Evolutionary conservation across 2,113 vertebrate genomes (phyloP), one percentile per base, ranked within the genome.

Genomic region (Saccopteryx bilineata): DNA sequence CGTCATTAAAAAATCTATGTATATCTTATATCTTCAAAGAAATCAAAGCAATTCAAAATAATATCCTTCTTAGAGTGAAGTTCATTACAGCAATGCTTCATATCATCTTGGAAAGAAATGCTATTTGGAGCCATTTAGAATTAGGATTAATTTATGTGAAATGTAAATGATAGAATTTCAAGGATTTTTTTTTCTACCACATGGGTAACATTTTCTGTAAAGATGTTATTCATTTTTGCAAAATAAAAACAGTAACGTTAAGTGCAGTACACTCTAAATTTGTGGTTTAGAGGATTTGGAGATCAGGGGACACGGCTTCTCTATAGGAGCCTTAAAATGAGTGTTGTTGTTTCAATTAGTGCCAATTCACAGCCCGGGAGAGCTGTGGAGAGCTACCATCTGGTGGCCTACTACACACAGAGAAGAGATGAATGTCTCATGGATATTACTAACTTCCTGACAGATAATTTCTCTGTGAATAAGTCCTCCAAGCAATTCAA

Each of bases 321-420:
- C 81, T 92, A 39, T 48, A 93, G 54, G 48, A 56, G 90, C 8
- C 60, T 97, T 94, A 23, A 87, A 95, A 33, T 13, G 63, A 97
- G 78, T 76, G 76, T 72, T 97, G 90, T 95, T 94, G 28, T 96
- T 97, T 97, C 96, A 98, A 68, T 96, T 96, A 98, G 69, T 89
- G 96, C 83, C 96, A 97, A 98, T 95, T 63, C 92, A 96, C 94
- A 96, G 97, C 74, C 91, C 93, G 87, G 11, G 39, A 80, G 91
- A 94, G 33, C 84, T 94, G 74, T 33, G 92, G 75, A 96, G 82
- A 92, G 68, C 56, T 94, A 88, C 89, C 96, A 97, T 98, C 97
- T 97, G 96, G 90, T 97, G 60, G 93, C 92, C 46, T 75, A 48
- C 88, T 94, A 87, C 95, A 91, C 61, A 86, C 12, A 81, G 96